Evolutionary conservation across 2,113 vertebrate species (phyloP).

Genomic region (Pardalotus punctatus): DNA sequence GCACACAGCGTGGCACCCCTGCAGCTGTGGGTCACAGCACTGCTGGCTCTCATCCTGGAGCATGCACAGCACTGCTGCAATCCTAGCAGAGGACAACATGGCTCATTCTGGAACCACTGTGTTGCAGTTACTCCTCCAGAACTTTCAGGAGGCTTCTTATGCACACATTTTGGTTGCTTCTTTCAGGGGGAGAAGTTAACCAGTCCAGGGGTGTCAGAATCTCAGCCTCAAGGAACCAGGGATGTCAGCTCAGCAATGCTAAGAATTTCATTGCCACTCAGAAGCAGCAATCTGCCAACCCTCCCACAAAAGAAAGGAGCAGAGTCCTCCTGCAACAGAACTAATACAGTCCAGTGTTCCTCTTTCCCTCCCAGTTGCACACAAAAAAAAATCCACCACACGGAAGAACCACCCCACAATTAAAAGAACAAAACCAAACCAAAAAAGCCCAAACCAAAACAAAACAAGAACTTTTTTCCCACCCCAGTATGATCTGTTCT

Average conservation of each 20-base stretch:
- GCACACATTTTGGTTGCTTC: neutral
- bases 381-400: neutral
- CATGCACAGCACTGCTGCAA: neutral
- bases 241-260: neutral
- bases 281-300: neutral
- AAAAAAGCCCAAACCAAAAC: neutral
- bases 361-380: neutral
- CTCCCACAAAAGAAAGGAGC: neutral
- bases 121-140: neutral
- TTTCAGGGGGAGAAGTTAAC: neutral
- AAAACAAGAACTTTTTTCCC: neutral
- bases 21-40: neutral
- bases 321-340: neutral
- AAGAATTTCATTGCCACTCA: neutral
- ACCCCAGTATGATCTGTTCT: accelerated
- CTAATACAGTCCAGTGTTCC: accelerated
- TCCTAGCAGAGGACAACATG: accelerated
- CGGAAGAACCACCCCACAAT: accelerated
- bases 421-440: accelerated
- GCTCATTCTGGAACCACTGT: neutral
- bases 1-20: neutral
- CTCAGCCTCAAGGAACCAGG: neutral
- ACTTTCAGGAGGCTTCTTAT: neutral
- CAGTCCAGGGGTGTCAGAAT: neutral
- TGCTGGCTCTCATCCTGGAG: neutral